A percentile compares a stretch with the other conserved stretches of the same genome.
These are phyloP conservation scores for Oscheius myriophilus DNA, from an alignment of 2,888 invertebrate species.

Conservation along the genomic window DNA sequence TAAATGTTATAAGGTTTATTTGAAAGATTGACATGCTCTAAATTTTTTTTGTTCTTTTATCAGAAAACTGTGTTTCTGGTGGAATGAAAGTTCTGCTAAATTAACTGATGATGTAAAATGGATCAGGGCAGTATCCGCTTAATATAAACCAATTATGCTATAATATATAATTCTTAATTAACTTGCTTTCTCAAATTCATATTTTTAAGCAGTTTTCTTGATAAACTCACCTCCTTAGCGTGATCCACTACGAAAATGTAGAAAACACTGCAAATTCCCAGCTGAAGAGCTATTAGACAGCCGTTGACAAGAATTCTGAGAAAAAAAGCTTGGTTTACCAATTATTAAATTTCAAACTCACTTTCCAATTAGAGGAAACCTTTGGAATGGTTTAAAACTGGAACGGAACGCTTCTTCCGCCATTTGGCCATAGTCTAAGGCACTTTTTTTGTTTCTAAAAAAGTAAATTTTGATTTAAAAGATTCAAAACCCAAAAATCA, in stretches of 20 bases:
- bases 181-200: too few species aligned
- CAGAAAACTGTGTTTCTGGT: too few species aligned
- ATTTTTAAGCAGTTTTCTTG: not conserved
- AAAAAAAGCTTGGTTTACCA: constrained; percentile 4
- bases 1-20: too few species aligned
- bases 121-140: too few species aligned
- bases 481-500: too few species aligned
- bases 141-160: too few species aligned
- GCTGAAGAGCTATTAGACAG: constrained; percentile 58
- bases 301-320: constrained; percentile 61
- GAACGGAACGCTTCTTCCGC: constrained; percentile 68
- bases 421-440: constrained; percentile 72
- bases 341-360: too few species aligned
- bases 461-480: not conserved
- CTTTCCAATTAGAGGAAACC: constrained; percentile 49
- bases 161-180: too few species aligned
- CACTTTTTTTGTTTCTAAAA: constrained; percentile 19
- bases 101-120: too few species aligned
- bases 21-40: too few species aligned
- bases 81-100: too few species aligned
- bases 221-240: constrained; percentile 51
- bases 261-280: constrained; percentile 68
- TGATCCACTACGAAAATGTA: constrained; percentile 65
- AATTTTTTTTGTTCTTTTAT: too few species aligned
- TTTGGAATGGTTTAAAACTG: constrained; percentile 52